Conservation (phyloP, 2,888 invertebrate species). For the Drosophila pseudotalamancana region DNA sequence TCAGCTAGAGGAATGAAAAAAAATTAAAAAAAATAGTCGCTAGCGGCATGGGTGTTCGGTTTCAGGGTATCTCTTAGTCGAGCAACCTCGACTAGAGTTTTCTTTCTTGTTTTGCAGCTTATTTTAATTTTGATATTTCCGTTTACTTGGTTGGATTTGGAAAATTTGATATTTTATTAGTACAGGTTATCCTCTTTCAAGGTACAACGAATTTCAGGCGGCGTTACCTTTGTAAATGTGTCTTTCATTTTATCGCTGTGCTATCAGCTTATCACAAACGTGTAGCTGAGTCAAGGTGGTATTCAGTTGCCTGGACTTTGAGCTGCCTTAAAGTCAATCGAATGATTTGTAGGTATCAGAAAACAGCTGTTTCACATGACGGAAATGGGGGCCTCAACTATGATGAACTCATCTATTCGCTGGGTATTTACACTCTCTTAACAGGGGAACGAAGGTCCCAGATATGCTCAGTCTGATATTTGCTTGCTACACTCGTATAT, state of each 20-base stretch:
- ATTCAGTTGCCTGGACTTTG: constrained; percentile 37
- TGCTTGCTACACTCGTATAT: no score
- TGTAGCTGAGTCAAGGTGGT: constrained; percentile 24
- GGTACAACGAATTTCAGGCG: not conserved
- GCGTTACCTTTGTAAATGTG: constrained; percentile 11
- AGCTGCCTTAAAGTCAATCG: constrained; percentile 8
- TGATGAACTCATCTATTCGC: not conserved
- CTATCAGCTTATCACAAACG: constrained; percentile 27
- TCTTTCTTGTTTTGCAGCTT: no score
- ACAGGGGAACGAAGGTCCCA: no score
- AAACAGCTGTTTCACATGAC: constrained; percentile 9
- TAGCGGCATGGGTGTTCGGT: no score
- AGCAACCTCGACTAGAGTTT: no score
- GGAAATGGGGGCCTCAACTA: not conserved
- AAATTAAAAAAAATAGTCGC: no score
- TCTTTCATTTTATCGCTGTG: constrained; percentile 34
- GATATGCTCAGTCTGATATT: no score
- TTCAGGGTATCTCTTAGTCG: no score
- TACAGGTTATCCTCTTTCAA: not conserved
- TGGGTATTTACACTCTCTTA: no score
- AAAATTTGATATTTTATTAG: not conserved
- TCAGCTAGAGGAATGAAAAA: no score
- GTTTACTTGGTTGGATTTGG: no score
- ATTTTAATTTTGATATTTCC: not conserved
- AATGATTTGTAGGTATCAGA: constrained; percentile 14